A percentile compares a stretch with the other conserved stretches of the same genome.
Evolutionary conservation across 1,140 invertebrate genomes (phyloP).

Genomic region (Octopus sinensis): DNA sequence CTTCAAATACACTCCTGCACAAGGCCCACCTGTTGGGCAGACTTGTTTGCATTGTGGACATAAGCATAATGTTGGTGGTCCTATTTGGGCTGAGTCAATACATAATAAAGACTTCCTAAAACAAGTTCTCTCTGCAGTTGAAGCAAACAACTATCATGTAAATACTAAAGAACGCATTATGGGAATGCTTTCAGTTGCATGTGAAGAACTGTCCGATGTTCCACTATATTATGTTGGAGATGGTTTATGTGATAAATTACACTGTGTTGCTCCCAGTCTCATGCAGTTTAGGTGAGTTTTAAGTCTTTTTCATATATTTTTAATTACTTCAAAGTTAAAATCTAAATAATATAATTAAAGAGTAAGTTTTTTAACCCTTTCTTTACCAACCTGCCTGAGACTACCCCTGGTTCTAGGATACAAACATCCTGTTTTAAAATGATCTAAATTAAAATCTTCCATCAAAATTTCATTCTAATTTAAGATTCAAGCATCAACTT

Average conservation of each 20-base stretch:
- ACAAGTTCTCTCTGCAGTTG: slow-evolving; percentile 56
- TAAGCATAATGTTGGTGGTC: slow-evolving; percentile 81
- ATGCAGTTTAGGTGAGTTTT: slow-evolving; percentile 63
- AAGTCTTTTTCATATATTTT: neutral
- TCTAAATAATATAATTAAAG: no score
- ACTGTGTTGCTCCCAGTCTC: slow-evolving; percentile 61
- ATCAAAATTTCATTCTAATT: no score
- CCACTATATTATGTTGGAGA: slow-evolving; percentile 84
- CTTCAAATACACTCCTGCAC: slow-evolving; percentile 67
- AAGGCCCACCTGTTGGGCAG: slow-evolving; percentile 66
- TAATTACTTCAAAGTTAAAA: neutral
- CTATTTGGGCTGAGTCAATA: slow-evolving; percentile 85
- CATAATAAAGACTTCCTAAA: slow-evolving; percentile 78
- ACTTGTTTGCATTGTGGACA: slow-evolving; percentile 76
- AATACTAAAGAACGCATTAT: slow-evolving; percentile 72
- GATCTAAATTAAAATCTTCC: no score
- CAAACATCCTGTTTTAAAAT: no score
- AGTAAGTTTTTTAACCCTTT: no score
- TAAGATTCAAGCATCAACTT: no score
- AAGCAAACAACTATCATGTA: slow-evolving; percentile 45
- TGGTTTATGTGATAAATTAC: slow-evolving; percentile 66
- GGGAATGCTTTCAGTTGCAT: slow-evolving; percentile 61
- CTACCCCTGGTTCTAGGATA: no score
- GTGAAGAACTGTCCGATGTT: slow-evolving; percentile 75
- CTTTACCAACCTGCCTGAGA: no score